Evolutionary conservation across 2,113 vertebrate genomes (phyloP).

Genomic region (Lasiurus cinereus): DNA sequence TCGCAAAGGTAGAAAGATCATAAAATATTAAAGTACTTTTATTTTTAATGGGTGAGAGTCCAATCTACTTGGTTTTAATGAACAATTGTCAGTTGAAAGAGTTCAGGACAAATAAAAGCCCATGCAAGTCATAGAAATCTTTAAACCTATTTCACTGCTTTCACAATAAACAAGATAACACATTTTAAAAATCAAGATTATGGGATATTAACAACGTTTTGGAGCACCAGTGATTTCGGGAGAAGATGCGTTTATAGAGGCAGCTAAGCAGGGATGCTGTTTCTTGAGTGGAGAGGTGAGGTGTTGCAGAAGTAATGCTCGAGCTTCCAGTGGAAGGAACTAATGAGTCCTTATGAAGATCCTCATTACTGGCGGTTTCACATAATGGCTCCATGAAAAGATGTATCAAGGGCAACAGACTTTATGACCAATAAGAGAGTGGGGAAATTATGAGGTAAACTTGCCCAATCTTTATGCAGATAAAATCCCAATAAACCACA

Average conservation of each 20-base stretch:
- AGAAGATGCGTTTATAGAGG: conserved; percentile 13
- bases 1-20: neutral
- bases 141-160: neutral
- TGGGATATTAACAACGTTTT: neutral
- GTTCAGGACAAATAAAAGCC: neutral
- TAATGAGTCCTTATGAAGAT: conserved; percentile 79
- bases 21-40: neutral
- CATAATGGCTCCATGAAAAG: conserved; percentile 76
- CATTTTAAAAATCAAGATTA: conserved; percentile 40
- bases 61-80: neutral
- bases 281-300: conserved; percentile 60
- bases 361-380: conserved; percentile 75
- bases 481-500: conserved; percentile 78
- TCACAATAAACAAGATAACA: neutral
- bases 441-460: conserved; percentile 77
- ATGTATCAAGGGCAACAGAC: conserved; percentile 76
- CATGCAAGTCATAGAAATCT: neutral
- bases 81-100: neutral
- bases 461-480: conserved; percentile 72
- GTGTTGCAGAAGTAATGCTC: conserved; percentile 60
- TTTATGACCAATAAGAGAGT: conserved; percentile 78
- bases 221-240: neutral
- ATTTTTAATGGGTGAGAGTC: neutral
- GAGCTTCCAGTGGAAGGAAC: conserved; percentile 58
- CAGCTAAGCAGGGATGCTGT: conserved; percentile 3